Evolutionary conservation across 2,888 invertebrate genomes (phyloP).

Genomic region (Tanytarsus gracilentus): DNA sequence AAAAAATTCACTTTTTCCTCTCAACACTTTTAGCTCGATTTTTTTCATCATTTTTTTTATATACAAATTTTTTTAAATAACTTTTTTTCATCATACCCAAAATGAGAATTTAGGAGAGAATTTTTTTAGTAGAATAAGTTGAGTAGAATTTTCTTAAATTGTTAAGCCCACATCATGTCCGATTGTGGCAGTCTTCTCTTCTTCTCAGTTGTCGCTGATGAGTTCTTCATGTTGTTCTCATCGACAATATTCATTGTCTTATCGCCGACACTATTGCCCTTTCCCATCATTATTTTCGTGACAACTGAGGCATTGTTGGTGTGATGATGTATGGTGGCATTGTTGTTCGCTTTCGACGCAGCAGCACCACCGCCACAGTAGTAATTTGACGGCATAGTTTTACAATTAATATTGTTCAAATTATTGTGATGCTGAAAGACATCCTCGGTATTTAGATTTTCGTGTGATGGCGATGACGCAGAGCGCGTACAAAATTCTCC

Average conservation of each 20-base stretch:
- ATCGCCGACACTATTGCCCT: not conserved
- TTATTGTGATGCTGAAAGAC: slow-evolving; percentile 22
- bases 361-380: slow-evolving; percentile 13
- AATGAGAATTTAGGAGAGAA: not conserved
- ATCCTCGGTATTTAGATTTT: slow-evolving; percentile 24
- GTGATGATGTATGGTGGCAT: slow-evolving; percentile 22
- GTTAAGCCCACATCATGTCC: slow-evolving; percentile 28
- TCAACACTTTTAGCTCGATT: no score
- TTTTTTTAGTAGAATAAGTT: no score
- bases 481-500: slow-evolving; percentile 27
- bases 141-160: slow-evolving; percentile 28
- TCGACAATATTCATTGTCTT: slow-evolving; percentile 25
- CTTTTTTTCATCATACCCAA: no score
- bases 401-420: slow-evolving; percentile 20
- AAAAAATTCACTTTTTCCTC: no score
- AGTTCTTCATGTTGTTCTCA: slow-evolving; percentile 25
- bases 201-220: slow-evolving; percentile 23
- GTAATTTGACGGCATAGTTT: slow-evolving; percentile 27
- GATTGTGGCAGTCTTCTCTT: slow-evolving; percentile 29
- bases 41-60: no score
- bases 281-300: not conserved
- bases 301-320: not conserved
- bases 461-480: slow-evolving; percentile 24
- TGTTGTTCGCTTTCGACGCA: slow-evolving; percentile 1
- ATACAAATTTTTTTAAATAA: no score